Conservation (phyloP, 1,140 invertebrate genomes). For the Brachionus manjavacas region DNA sequence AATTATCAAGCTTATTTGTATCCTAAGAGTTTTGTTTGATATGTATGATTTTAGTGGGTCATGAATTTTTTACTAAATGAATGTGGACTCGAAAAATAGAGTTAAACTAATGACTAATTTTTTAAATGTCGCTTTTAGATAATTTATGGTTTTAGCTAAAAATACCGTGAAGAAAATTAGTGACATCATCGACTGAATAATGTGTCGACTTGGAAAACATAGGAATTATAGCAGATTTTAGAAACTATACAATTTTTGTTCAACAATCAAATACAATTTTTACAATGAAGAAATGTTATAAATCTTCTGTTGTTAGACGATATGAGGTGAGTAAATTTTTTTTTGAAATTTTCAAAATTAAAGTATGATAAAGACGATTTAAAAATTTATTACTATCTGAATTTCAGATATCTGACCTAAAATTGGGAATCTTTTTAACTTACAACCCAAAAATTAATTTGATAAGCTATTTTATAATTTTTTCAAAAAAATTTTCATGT, state of each 20-base stretch:
- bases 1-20: neutral
- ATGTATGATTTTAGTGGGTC: neutral
- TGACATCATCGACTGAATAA: neutral
- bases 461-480: no score
- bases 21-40: neutral
- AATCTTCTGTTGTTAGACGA: constrained; percentile 33
- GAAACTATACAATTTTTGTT: no score
- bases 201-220: neutral
- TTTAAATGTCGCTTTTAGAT: neutral
- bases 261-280: neutral
- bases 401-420: no score
- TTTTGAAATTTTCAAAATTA: no score
- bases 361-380: no score
- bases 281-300: constrained; percentile 5
- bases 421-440: no score
- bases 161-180: neutral
- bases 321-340: neutral
- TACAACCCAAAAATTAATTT: no score
- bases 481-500: no score
- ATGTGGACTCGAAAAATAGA: neutral
- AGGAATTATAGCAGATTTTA: neutral
- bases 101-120: neutral
- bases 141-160: neutral
- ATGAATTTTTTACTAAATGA: neutral
- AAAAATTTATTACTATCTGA: no score